phyloP scores from a whole-genome alignment of 2,113 vertebrate species.

The Anhinga anhinga region DNA sequence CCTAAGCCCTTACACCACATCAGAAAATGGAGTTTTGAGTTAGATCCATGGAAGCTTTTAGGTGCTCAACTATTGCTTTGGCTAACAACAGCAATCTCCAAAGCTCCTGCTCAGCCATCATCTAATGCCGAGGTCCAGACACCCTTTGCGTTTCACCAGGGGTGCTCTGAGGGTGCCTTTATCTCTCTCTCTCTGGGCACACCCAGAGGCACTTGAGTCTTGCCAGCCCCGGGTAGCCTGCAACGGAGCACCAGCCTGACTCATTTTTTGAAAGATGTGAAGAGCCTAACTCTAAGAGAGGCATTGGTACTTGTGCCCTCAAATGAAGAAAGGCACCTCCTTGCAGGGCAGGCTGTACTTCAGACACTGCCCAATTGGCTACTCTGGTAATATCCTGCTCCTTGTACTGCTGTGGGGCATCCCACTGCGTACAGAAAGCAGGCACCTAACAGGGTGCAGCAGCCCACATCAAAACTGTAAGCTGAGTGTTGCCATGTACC shows the following conservation, averaged over 20 bases:
- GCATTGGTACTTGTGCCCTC: neutral
- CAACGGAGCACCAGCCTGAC: neutral
- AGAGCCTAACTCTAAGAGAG: neutral
- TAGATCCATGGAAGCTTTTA: neutral
- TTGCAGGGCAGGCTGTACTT: neutral
- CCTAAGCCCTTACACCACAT: neutral
- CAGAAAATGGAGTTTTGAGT: neutral
- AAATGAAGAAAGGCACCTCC: neutral
- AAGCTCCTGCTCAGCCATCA: neutral
- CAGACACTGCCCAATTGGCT: neutral
- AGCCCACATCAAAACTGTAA: neutral
- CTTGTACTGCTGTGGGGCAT: neutral
- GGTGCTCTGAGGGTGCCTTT: neutral
- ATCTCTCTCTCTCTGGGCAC: neutral
- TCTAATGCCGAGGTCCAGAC: fast-evolving
- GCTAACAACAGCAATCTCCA: neutral
- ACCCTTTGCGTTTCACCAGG: neutral
- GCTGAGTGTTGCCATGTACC: neutral
- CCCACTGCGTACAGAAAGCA: fast-evolving
- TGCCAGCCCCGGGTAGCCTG: neutral
- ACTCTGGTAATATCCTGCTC: neutral
- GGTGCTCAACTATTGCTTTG: neutral
- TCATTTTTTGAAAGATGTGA: neutral
- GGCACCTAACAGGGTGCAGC: fast-evolving
- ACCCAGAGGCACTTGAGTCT: neutral